phyloP scores from a whole-genome alignment of 2,888 invertebrate species.

The Diabrotica balteata region DNA sequence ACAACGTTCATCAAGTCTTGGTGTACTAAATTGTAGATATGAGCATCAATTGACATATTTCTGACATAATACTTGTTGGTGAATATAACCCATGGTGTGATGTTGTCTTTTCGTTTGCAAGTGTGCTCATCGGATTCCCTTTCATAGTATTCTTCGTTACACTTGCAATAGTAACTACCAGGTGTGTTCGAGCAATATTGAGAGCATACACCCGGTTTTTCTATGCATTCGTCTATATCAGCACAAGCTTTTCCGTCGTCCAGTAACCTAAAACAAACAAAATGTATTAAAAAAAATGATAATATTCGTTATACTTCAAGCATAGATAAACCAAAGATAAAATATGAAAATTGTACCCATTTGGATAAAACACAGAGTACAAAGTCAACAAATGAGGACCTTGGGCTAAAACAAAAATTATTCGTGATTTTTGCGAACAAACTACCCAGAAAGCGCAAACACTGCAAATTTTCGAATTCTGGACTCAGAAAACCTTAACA shows the following conservation, averaged over 20 bases:
- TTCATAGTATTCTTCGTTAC: conserved; percentile 90
- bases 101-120: conserved; percentile 86
- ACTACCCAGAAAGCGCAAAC: too few species aligned
- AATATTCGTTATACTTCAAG: too few species aligned
- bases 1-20: conserved; percentile 97
- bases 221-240: conserved; percentile 89
- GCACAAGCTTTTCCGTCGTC: conserved; percentile 91
- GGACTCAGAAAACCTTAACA: too few species aligned
- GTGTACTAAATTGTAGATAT: conserved; percentile 83
- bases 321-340: too few species aligned
- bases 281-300: too few species aligned
- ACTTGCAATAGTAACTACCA: conserved; percentile 95
- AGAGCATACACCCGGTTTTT: conserved; percentile 89
- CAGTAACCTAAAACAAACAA: conserved; percentile 64
- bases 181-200: conserved; percentile 96
- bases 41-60: conserved; percentile 92
- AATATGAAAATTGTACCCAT: too few species aligned
- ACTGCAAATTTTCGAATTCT: too few species aligned
- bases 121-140: conserved; percentile 85
- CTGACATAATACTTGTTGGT: conserved; percentile 98
- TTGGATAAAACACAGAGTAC: too few species aligned
- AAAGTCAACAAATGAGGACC: too few species aligned
- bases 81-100: conserved; percentile 87
- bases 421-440: too few species aligned
- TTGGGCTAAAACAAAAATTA: too few species aligned